phyloP scores from a whole-genome alignment of 1,140 invertebrate species.

The Prorops nasuta region DNA sequence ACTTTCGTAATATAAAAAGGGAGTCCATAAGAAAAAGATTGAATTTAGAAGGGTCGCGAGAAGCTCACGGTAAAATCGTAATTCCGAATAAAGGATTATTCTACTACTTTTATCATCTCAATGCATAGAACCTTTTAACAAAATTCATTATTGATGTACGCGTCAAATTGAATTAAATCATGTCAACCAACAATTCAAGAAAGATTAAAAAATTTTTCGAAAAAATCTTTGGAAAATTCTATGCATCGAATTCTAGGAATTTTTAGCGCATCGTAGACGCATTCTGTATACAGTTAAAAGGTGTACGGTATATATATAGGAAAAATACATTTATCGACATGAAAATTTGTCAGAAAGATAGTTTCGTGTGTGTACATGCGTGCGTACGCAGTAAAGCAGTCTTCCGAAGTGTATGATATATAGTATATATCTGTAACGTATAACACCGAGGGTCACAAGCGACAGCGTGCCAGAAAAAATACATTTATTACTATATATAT shows the following conservation, averaged over 20 bases:
- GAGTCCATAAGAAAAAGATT: no score
- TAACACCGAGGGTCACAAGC: neutral
- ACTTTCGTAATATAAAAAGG: no score
- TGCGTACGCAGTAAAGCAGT: constrained; percentile 11
- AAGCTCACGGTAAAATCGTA: no score
- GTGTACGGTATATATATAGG: no score
- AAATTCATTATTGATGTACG: neutral
- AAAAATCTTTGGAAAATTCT: constrained; percentile 15
- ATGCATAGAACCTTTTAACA: neutral
- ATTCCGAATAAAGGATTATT: neutral
- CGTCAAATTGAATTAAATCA: neutral
- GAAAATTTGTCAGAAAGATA: neutral
- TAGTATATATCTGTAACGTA: no score
- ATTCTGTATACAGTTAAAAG: no score
- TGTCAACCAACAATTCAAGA: neutral
- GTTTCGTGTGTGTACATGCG: constrained; percentile 9
- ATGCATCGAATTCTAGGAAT: constrained; percentile 19
- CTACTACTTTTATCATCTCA: neutral
- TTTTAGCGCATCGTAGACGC: constrained; percentile 30
- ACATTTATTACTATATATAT: no score
- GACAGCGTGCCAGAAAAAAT: neutral
- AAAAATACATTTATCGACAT: no score
- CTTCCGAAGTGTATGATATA: neutral
- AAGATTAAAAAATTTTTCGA: neutral
- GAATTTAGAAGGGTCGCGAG: no score